Percentiles rank a stretch among this genome's conserved stretches.
Conservation (phyloP, 2,797 vertebrate species). For the Sciaenops ocellatus region DNA sequence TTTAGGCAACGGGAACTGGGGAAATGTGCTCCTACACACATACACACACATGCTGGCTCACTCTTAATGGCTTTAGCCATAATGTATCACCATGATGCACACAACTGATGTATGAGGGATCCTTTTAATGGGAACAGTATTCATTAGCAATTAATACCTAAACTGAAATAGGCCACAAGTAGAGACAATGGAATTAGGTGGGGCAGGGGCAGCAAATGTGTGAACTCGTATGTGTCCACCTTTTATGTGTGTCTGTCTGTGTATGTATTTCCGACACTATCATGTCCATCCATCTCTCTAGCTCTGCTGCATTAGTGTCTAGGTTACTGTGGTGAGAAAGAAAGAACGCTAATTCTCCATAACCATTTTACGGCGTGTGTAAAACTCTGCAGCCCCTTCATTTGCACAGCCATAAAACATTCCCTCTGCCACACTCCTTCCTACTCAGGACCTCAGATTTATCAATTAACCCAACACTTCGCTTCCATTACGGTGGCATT, state of each 20-base stretch:
- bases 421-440: conserved; percentile 71
- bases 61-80: conserved; percentile 63
- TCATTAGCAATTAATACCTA: conserved; percentile 78
- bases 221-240: conserved; percentile 34
- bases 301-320: conserved; percentile 61
- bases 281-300: conserved; percentile 49
- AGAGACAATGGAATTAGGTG: conserved; percentile 45
- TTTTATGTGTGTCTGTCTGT: conserved; percentile 45
- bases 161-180: conserved; percentile 65
- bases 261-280: conserved; percentile 44
- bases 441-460: conserved; percentile 77
- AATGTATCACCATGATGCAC: conserved; percentile 70
- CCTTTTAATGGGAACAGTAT: conserved; percentile 75
- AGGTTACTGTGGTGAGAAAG: conserved; percentile 61
- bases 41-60: conserved; percentile 15
- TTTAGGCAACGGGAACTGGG: conserved; percentile 39
- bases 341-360: conserved; percentile 81
- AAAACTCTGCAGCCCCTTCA: conserved; percentile 83
- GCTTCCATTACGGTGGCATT: conserved; percentile 78
- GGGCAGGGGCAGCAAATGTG: conserved; percentile 38
- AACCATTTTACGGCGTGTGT: conserved; percentile 84
- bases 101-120: conserved; percentile 68
- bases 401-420: conserved; percentile 85
- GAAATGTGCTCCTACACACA: conserved; percentile 32
- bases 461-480: conserved; percentile 84